A percentile compares a stretch with the other conserved stretches of the same genome.
phyloP scores from a whole-genome alignment of 2,888 invertebrate species.

The Ceriagrion tenellum region DNA sequence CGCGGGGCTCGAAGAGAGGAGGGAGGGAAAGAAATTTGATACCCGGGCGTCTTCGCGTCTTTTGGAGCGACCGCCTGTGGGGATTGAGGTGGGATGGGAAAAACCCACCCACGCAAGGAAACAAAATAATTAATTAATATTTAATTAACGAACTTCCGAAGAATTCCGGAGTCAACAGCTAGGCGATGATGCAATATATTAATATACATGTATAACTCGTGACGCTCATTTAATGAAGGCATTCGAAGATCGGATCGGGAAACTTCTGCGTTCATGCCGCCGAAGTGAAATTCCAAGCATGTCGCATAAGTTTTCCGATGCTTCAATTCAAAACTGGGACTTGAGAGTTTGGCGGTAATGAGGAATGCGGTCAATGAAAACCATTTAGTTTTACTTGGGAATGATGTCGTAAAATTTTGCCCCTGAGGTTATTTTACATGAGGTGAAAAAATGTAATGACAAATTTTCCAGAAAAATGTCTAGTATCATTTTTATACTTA shows the following conservation, averaged over 20 bases:
- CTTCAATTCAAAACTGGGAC: neutral
- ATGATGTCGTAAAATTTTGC: no score
- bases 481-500: no score
- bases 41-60: neutral
- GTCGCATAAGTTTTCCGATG: neutral
- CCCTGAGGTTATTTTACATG: no score
- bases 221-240: neutral
- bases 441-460: no score
- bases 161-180: neutral
- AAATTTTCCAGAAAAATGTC: no score
- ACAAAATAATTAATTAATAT: neutral
- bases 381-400: neutral
- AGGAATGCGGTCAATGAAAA: neutral
- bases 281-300: neutral
- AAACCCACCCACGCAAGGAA: neutral
- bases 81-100: neutral
- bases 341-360: neutral
- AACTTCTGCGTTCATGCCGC: neutral
- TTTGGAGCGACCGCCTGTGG: neutral
- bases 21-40: neutral
- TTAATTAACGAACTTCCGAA: slow-evolving; percentile 1
- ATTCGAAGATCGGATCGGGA: neutral
- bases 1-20: neutral
- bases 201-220: neutral
- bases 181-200: neutral